A percentile compares a stretch with the other conserved stretches of the same genome.
Conservation (phyloP, 2,888 invertebrate genomes). For the Drosophila antonietae region DNA sequence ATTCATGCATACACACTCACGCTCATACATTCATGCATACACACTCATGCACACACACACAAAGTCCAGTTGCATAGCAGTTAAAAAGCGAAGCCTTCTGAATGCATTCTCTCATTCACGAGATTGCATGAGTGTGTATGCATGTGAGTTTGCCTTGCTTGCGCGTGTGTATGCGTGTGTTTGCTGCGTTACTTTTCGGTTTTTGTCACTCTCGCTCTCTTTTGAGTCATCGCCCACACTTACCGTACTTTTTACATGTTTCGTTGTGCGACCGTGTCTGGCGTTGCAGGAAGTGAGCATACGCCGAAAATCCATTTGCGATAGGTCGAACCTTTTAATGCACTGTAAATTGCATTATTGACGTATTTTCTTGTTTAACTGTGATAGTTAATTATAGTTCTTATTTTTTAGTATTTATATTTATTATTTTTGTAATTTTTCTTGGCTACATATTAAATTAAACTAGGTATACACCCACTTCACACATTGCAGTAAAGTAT, state of each 20-base stretch:
- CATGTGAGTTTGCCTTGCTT: conserved; percentile 7
- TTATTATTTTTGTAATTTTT: no score
- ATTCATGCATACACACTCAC: background rate
- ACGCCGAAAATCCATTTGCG: conserved; percentile 3
- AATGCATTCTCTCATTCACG: conserved; percentile 31
- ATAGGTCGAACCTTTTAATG: conserved; percentile 21
- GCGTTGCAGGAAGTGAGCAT: conserved; percentile 42
- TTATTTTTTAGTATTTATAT: background rate
- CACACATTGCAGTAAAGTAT: background rate
- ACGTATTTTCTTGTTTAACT: background rate
- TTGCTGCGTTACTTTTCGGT: conserved; percentile 35
- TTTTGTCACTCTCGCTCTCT: conserved; percentile 75
- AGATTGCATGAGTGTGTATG: conserved; percentile 25
- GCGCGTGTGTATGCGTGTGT: conserved; percentile 25
- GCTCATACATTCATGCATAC: background rate
- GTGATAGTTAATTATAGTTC: background rate
- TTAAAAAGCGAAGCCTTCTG: conserved; percentile 37
- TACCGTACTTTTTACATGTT: conserved; percentile 20
- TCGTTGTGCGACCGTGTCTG: conserved; percentile 38
- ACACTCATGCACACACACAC: background rate
- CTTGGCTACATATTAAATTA: no score
- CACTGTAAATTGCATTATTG: conserved; percentile 17
- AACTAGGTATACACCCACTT: no score
- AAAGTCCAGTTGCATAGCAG: conserved; percentile 19
- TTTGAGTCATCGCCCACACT: conserved; percentile 66